Base-by-base conservation (phyloP, 2,113 vertebrate genomes). In the Labeo catla region DNA sequence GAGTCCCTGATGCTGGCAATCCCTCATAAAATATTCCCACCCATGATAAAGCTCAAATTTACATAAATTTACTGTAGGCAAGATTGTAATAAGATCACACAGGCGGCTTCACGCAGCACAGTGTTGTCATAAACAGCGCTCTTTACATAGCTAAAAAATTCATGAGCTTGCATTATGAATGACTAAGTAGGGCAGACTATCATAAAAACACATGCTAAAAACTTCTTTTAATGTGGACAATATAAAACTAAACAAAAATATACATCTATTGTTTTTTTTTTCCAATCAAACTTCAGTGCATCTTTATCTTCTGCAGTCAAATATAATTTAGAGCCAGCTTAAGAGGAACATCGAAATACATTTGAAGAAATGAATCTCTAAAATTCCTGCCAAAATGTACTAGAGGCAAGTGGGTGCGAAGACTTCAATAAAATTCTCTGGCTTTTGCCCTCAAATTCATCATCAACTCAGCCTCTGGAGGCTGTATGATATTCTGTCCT, bases 11-110 rank as follows among this genome's bases (percentile, higher is more conserved):
- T 65, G 59, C 78, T 65, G 19, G 78, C 57, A 81, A 45, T 81
- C 39, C 77, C 78, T 81, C 57, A 86, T 81, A 34, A 59, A 86
- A 39, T 59, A 86, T 28, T 21, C 47, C 45, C 34, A 19, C 11
- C 21, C 21, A 73, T 28, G 52, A 54, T 61, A 45, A 80, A 74
- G 54, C 39, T n/a, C 23, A 73, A 21, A 81, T 80, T 72, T 72
- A 81, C 63, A 80, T 73, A 73, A 1, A 23, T 84, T 76, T 84
- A 79, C 36, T 81, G 16, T 81, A 34, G 66, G 36, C 45, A 86
- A 72, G n/a, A 81, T 47, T 43, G 50, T 61, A 81, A 43, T 74
- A 59, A 73, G 70, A 63, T 81, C 39, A 36, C 66, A 80, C 7
- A 73, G 36, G 34, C 77, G 61, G 15, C 49, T 36, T 80, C 39